These are phyloP conservation scores for Myrmecophaga tridactyla DNA, from an alignment of 2,113 vertebrate species.

Conservation along the genomic window DNA sequence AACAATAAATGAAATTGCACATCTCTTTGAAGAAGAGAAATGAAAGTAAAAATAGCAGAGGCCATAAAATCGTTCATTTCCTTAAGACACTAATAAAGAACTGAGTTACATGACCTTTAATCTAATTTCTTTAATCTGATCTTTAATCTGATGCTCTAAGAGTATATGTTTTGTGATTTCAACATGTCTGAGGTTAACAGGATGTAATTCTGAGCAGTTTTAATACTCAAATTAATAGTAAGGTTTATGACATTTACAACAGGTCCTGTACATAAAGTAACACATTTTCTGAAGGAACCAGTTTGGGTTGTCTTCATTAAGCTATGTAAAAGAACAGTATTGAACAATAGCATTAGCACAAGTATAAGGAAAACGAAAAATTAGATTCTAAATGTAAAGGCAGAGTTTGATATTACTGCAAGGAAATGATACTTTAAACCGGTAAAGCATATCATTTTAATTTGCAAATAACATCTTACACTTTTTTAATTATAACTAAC, in stretches of 20 bases:
- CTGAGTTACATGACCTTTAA: conserved; percentile 39
- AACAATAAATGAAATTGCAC: no score
- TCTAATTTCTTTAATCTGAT: background rate
- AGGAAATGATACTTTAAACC: background rate
- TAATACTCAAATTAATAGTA: conserved; percentile 53
- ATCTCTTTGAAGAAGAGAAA: background rate
- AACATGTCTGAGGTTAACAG: background rate
- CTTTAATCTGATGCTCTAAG: conserved; percentile 12
- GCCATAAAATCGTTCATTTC: conserved; percentile 41
- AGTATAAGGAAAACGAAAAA: conserved; percentile 62
- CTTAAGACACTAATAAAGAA: background rate
- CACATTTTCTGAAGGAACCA: conserved; percentile 57
- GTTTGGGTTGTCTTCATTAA: conserved; percentile 14
- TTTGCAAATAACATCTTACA: no score
- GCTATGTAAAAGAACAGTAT: conserved; percentile 49
- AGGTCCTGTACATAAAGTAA: conserved; percentile 47
- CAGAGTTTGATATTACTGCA: background rate
- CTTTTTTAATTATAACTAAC: no score
- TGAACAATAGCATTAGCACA: conserved; percentile 51
- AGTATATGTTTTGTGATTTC: background rate
- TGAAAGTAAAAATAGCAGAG: conserved; percentile 30
- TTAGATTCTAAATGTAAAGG: conserved; percentile 40
- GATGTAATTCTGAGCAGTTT: background rate
- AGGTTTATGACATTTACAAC: conserved; percentile 10
- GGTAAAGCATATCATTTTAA: no score